Base-by-base conservation (phyloP, 2,113 vertebrate species). In the Muscicapa adusta region DNA sequence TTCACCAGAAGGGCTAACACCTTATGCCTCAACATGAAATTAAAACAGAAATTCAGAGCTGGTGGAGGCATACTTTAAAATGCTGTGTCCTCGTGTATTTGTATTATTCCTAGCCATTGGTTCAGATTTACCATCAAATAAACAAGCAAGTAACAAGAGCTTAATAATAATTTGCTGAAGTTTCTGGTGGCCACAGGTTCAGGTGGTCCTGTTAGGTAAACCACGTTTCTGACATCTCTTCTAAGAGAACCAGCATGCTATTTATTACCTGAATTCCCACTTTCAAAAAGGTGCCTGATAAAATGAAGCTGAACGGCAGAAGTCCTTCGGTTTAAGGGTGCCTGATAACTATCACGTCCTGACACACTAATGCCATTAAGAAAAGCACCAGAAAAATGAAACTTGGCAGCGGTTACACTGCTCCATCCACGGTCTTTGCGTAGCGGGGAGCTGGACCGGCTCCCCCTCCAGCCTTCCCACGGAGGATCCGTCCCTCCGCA, bases 161-260 rank as follows among this genome's bases (percentile, higher is more conserved):
- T 62, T 45, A 36, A 12, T 20, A 67, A 28, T 6, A 62, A 42
- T 60, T 36, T 38, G 26, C 38, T 34, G 3, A 47, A 60, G 58
- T 28, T 60, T 40, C 40, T n/a, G 51, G 47, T 9, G 24, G 34
- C 48, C 58, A n/a, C 3, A 57, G 28, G 24, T 38, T 23, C 34
- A 24, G 28, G 14, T 16, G 40, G 18, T 38, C 12, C 43, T 14
- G 10, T 80, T 16, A 38, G 15, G 38, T 15, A 38, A 56, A 60
- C 10, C 29, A 18, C 0, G 12, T 33, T 47, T 85, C 7, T 26
- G 33, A 17, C 26, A 19, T 1, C 18, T 0, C 0, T 38, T 31
- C 56, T 18, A 38, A 58, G 8, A 40, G n/a, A 26, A n/a, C 4
- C 7, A 25, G 24, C 15, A 24, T 0, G 1, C 33, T 3, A 0